Base-by-base conservation (phyloP, 2,113 vertebrate genomes). In the Cyphomyrus plagiostoma region DNA sequence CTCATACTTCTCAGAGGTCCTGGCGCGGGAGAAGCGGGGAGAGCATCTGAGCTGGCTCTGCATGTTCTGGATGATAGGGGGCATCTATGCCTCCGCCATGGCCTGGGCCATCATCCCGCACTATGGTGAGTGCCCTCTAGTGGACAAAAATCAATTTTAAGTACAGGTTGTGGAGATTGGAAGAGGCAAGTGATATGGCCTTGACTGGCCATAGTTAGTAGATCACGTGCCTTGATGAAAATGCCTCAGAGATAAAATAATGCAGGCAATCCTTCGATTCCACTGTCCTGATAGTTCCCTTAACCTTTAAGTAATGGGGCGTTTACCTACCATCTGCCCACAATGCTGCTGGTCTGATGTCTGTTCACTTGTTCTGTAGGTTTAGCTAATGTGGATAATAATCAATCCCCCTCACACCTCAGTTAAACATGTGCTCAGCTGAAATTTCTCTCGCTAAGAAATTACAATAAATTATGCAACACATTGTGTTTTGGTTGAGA, bases 41-140 rank as follows among this genome's bases (percentile, higher is more conserved):
- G 98, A 99, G 92, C 98, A 99, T 85, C 95, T 99, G 92, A 99
- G 98, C 92, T 99, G 98, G 98, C 97, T 99, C 42, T 99, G 98
- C 92, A 99, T 99, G 98, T 99, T 99, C 96, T 99, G 98, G 98
- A 99, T 99, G 98, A 99, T 99, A 21, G 98, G 98, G 0, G 98
- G 98, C 8, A 99, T 99, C 93, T 99, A 99, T 0, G 98, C 98
- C 70, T 99, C 98, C 0, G 98, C 98, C 93, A 99, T 99, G 98
- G 98, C 98, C 91, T 99, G 98, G 98, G 98, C 98, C 92, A 99
- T 99, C 93, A 99, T 99, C 94, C 98, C 98, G 0, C 98, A 99
- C 92, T 99, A 99, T 0, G 98, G 98, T 99, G 96, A 97, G 98
- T 91, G 49, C 87, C 89, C 19, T 5, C 17, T 80, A 6, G 35